A percentile compares a stretch with the other conserved stretches of the same genome.
Evolutionary conservation across 2,797 vertebrate species (phyloP).

Genomic region (Rachycentron canadum): DNA sequence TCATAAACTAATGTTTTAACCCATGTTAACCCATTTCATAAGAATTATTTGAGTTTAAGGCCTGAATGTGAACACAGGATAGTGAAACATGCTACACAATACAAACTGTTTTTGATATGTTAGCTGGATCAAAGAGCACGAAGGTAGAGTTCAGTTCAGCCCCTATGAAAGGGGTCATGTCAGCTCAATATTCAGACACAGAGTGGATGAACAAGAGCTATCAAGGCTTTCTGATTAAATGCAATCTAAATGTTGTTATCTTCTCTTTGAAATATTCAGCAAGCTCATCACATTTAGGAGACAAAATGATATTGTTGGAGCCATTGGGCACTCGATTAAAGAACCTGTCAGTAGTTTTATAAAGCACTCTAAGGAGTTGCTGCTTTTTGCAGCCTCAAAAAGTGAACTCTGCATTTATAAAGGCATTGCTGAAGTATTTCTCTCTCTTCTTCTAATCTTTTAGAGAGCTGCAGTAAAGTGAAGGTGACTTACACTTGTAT

Average conservation of each 20-base stretch:
- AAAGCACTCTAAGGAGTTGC: background rate
- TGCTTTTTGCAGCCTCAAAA: conserved; percentile 25
- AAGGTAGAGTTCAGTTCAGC: background rate
- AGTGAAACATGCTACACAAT: background rate
- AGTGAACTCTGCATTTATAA: background rate
- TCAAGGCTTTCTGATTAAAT: conserved; percentile 8
- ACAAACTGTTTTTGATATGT: background rate
- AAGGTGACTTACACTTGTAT: background rate
- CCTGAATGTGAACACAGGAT: background rate
- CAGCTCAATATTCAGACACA: background rate
- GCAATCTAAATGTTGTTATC: conserved; percentile 4
- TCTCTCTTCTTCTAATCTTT: background rate
- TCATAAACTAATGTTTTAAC: too few relatives aligned
- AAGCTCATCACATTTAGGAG: conserved; percentile 7
- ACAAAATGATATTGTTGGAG: background rate
- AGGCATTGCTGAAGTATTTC: background rate
- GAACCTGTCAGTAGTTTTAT: background rate
- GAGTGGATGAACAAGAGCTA: background rate
- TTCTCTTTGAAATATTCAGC: conserved; percentile 27
- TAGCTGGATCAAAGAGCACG: background rate
- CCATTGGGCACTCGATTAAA: conserved; percentile 1
- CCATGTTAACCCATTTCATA: background rate
- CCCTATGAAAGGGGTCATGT: background rate
- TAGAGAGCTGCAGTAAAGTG: background rate
- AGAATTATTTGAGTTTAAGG: background rate